phyloP scores from a whole-genome alignment of 2,797 vertebrate species.

The Melanotaenia pygmaea region DNA sequence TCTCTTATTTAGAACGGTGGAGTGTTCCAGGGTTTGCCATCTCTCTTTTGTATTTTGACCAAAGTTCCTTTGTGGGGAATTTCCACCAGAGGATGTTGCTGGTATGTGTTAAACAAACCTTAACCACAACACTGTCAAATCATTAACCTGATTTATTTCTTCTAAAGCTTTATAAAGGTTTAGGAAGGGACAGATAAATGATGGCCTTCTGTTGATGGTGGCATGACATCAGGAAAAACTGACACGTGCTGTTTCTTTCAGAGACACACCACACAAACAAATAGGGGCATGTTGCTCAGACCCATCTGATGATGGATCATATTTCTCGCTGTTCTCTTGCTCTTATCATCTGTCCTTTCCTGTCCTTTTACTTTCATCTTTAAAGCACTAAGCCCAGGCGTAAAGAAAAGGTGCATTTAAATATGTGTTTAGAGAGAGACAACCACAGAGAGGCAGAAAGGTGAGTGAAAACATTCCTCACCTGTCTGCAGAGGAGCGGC shows the following conservation, averaged over 20 bases:
- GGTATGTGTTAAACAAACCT: background rate
- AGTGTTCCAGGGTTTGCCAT: background rate
- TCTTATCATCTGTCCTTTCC: slow-evolving; percentile 61
- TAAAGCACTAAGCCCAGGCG: slow-evolving; percentile 65
- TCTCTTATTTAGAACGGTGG: background rate
- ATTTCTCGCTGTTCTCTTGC: slow-evolving; percentile 53
- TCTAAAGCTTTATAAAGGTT: background rate
- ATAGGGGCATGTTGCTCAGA: slow-evolving; percentile 11
- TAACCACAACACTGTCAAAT: background rate
- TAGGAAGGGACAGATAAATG: slow-evolving; percentile 7
- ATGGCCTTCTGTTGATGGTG: background rate
- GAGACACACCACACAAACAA: slow-evolving; percentile 21
- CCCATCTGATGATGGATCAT: slow-evolving; percentile 63
- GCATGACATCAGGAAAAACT: background rate
- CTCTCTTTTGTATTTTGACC: background rate
- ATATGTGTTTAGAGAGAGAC: slow-evolving; percentile 21
- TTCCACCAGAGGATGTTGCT: background rate
- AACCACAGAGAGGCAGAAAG: slow-evolving; percentile 57
- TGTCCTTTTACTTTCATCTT: slow-evolving; percentile 67
- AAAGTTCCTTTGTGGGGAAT: background rate
- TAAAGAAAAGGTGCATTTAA: slow-evolving; percentile 49
- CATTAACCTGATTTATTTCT: slow-evolving; percentile 13
- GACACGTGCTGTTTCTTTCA: slow-evolving; percentile 26
- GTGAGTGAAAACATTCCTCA: slow-evolving; percentile 75
- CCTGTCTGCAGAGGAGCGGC: slow-evolving; percentile 63